Evolutionary conservation across 2,113 vertebrate species (phyloP).

Genomic region (Tiliqua scincoides): DNA sequence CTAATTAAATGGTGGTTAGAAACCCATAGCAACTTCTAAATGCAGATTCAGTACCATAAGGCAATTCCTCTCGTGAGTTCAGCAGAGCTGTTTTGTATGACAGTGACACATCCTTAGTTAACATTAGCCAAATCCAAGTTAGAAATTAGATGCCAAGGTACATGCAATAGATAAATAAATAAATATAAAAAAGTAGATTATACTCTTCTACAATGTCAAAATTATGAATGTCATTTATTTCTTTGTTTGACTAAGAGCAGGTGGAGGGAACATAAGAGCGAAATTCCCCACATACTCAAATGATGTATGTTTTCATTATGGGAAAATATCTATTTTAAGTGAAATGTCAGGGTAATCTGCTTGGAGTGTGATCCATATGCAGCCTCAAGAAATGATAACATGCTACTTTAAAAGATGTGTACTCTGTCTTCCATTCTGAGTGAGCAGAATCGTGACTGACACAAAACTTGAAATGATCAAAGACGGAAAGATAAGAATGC

Average conservation of each 20-base stretch:
- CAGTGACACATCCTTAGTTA: neutral
- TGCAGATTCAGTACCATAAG: conserved; percentile 5
- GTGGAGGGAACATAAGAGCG: conserved; percentile 50
- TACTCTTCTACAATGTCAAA: conserved; percentile 30
- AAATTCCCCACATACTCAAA: conserved; percentile 40
- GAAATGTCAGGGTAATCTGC: neutral
- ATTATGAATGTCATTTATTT: conserved; percentile 62
- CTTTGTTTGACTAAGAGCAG: conserved; percentile 58
- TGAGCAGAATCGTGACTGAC: neutral
- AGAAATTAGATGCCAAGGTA: conserved; percentile 42
- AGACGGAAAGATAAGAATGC: neutral
- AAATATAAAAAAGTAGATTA: conserved; percentile 55
- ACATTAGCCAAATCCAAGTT: neutral
- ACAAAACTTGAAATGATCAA: neutral
- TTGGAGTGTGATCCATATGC: neutral
- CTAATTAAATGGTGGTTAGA: neutral
- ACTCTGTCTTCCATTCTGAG: neutral
- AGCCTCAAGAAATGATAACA: neutral
- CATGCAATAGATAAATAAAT: conserved; percentile 44
- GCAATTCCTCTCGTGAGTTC: neutral
- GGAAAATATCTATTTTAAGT: conserved; percentile 57
- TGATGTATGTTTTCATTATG: conserved; percentile 31
- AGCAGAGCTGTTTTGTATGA: neutral
- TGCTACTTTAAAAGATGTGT: neutral
- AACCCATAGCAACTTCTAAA: neutral